A percentile compares a stretch with the other conserved stretches of the same genome.
phyloP scores from a whole-genome alignment of 1,140 invertebrate species.

The Drosophila murphyi region DNA sequence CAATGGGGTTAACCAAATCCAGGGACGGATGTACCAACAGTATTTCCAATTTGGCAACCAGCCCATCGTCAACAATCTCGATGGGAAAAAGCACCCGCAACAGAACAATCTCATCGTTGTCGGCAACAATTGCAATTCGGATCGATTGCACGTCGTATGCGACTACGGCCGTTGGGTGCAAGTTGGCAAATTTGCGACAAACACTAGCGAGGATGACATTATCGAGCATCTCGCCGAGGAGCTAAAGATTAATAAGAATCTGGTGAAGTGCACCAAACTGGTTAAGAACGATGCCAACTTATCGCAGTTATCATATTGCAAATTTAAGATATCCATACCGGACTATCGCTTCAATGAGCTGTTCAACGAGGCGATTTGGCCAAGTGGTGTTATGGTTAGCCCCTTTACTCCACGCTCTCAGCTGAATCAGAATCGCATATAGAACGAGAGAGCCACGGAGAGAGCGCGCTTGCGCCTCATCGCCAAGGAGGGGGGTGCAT shows the following conservation, averaged over 20 bases:
- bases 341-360: slow-evolving; percentile 84
- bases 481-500: slow-evolving; percentile 17
- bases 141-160: slow-evolving; percentile 82
- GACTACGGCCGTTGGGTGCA: slow-evolving; percentile 82
- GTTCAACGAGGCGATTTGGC: slow-evolving; percentile 84
- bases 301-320: slow-evolving; percentile 80
- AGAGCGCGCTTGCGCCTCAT: slow-evolving; percentile 35
- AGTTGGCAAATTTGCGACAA: slow-evolving; percentile 81
- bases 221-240: slow-evolving; percentile 80
- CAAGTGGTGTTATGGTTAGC: slow-evolving; percentile 83
- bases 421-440: slow-evolving; percentile 82
- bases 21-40: slow-evolving; percentile 83
- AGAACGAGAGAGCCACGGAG: slow-evolving; percentile 53
- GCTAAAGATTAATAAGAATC: slow-evolving; percentile 81
- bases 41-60: slow-evolving; percentile 82
- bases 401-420: slow-evolving; percentile 82
- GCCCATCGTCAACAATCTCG: slow-evolving; percentile 59
- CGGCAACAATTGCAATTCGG: slow-evolving; percentile 82
- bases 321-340: slow-evolving; percentile 83
- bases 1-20: slow-evolving; percentile 81
- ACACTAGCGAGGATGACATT: slow-evolving; percentile 81
- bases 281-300: slow-evolving; percentile 82
- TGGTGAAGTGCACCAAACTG: slow-evolving; percentile 81
- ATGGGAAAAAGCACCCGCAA: slow-evolving; percentile 77
- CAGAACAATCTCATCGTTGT: slow-evolving; percentile 81